phyloP scores from a whole-genome alignment of 2,797 vertebrate genomes.

The Typhlichthys eigenmanni region DNA sequence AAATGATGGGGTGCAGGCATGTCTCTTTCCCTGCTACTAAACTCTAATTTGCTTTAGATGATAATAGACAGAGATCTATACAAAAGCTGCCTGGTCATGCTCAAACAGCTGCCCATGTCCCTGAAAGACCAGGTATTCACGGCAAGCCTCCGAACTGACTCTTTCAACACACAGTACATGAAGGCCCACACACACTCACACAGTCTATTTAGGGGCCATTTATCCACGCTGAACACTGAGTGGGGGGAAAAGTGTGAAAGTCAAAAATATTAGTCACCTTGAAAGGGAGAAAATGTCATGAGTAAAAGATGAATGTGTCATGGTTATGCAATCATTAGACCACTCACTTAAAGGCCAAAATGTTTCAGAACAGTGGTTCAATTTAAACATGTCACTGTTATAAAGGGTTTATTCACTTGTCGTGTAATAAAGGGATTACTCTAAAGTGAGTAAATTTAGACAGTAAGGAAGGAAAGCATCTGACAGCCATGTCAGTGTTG shows the following conservation, averaged over 20 bases:
- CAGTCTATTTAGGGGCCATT: conserved; percentile 65
- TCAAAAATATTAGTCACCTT: conserved; percentile 78
- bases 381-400: conserved; percentile 31
- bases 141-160: conserved; percentile 69
- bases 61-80: conserved; percentile 91
- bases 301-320: conserved; percentile 42
- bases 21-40: conserved; percentile 80
- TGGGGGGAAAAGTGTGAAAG: conserved; percentile 86
- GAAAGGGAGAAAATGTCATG: conserved; percentile 44
- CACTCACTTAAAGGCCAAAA: conserved; percentile 61
- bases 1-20: conserved; percentile 81
- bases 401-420: conserved; percentile 42
- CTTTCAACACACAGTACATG: conserved; percentile 17
- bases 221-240: conserved; percentile 86
- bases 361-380: too few relatives aligned
- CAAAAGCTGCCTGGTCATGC: conserved; percentile 92
- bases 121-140: conserved; percentile 90
- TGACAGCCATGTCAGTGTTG: conserved; percentile 49
- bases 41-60: conserved; percentile 96
- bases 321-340: conserved; percentile 57
- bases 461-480: conserved; percentile 49
- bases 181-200: conserved; percentile 6
- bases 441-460: conserved; percentile 58
- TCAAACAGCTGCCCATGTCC: conserved; percentile 82
- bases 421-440: conserved; percentile 52